Base-by-base conservation (phyloP, 2,113 vertebrate genomes). In the Diadophis punctatus region DNA sequence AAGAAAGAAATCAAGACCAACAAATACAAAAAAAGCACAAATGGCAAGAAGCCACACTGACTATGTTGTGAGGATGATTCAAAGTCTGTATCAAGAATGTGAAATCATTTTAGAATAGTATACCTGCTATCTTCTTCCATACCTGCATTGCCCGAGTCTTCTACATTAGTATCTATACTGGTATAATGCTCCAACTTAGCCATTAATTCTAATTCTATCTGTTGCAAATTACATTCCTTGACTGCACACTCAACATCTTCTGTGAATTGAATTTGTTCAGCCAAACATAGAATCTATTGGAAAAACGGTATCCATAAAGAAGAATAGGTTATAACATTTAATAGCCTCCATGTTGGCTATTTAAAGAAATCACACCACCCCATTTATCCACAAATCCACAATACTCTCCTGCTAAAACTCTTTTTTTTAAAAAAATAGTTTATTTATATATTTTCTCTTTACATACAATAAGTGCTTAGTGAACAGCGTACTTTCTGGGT, bases 241-340 rank as follows among this genome's bases (percentile, higher is more conserved):
- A 99, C 97, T 90, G 98, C 98, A 94, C 86, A 97, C 97, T 99
- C 99, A 95, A 98, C 97, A 95, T 99, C 99, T 97, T 99, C 98
- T 56, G 99, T 99, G 93, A 99, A 99, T 93, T 98, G 98, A 97
- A 99, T 99, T 97, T 99, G 99, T 91, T 99, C 99, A 84, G 99
- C 98, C 95, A 99, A 97, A 93, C 98, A 99, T 52, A 99, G 96
- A 96, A 99, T 98, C 99, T 99, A 95, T 88, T 90, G 48, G 23
- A 91, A 94, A 94, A 74, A 96, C 0, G 0, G 0, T 93, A 93
- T 3, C 88, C 4, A 95, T 39, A 93, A 95, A 27, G 94, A 90
- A 93, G 0, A 3, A 93, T 93, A 94, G 52, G 18, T 84, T 49
- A 58, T 88, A 34, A 87, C 1, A 68, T 92, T 91, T 93, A 0